Conservation (phyloP, 2,888 invertebrate species). For the Empis livida region DNA sequence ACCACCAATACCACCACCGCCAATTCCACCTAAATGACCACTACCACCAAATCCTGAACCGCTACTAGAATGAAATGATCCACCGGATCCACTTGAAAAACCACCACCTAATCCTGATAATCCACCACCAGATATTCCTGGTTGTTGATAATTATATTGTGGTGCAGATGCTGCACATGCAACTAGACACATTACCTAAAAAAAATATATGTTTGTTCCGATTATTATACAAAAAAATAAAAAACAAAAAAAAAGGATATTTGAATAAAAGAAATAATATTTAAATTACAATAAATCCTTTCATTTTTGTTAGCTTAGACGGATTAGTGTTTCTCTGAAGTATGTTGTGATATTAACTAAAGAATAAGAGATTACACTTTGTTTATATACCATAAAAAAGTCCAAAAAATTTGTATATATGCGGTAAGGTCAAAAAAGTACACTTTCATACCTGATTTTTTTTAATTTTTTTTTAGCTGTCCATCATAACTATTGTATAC, state of each 20-base stretch:
- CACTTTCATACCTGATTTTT: not conserved
- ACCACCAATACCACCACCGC: not conserved
- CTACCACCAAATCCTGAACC: not conserved
- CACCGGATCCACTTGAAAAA: not conserved
- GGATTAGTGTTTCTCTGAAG: not conserved
- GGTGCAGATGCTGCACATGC: not conserved
- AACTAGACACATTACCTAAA: not conserved
- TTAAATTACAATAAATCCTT: conserved; percentile 1
- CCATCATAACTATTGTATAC: no score
- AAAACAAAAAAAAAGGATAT: not conserved
- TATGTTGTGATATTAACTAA: not conserved
- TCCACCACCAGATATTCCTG: not conserved
- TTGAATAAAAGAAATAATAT: not conserved
- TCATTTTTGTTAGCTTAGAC: not conserved
- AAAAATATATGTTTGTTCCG: not conserved
- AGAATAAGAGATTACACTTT: not conserved
- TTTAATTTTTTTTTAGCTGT: no score
- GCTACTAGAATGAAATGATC: not conserved
- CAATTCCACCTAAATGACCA: conserved; percentile 9
- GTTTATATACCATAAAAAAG: not conserved
- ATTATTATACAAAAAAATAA: no score
- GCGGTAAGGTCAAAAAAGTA: not conserved
- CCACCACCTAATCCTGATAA: conserved; percentile 12
- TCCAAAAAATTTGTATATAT: not conserved
- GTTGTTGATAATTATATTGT: conserved; percentile 1